Conservation (phyloP, 2,888 invertebrate species). For the Spodoptera littoralis region DNA sequence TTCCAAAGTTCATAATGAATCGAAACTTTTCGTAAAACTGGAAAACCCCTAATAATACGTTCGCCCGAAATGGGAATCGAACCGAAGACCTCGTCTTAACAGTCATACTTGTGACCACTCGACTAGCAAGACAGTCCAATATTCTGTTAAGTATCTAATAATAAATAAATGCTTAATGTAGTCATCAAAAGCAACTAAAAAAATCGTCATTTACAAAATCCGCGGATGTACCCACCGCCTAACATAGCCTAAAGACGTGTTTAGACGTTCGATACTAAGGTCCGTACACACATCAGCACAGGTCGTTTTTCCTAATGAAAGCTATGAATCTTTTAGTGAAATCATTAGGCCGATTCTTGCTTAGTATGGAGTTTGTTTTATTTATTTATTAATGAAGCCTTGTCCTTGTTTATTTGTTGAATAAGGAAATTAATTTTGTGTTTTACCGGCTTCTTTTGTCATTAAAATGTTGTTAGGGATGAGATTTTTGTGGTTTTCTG, state of each 20-base stretch:
- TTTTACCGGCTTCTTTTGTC: background rate
- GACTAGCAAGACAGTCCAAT: too few species aligned
- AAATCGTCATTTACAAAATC: too few species aligned
- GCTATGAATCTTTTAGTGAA: conserved; percentile 48
- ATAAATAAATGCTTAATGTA: too few species aligned
- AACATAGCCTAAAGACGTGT: conserved; percentile 70
- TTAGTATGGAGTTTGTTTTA: conserved; percentile 26
- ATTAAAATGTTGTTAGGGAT: background rate
- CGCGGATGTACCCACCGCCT: conserved; percentile 66
- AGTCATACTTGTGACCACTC: too few species aligned
- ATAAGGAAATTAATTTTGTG: background rate
- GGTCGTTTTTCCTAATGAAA: conserved; percentile 35
- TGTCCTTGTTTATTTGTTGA: conserved; percentile 4
- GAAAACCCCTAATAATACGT: too few species aligned
- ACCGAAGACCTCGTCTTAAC: too few species aligned
- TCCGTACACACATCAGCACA: conserved; percentile 44
- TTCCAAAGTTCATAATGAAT: too few species aligned
- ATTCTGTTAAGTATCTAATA: too few species aligned
- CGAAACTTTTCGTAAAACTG: too few species aligned
- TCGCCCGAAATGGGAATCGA: too few species aligned
- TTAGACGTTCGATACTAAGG: conserved; percentile 62
- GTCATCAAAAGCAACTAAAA: too few species aligned
- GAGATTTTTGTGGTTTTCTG: too few species aligned
- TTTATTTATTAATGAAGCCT: conserved; percentile 21
- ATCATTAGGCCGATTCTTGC: conserved; percentile 27